Conservation (phyloP, 1,140 invertebrate species). For the Brachionus rotundiformis region DNA sequence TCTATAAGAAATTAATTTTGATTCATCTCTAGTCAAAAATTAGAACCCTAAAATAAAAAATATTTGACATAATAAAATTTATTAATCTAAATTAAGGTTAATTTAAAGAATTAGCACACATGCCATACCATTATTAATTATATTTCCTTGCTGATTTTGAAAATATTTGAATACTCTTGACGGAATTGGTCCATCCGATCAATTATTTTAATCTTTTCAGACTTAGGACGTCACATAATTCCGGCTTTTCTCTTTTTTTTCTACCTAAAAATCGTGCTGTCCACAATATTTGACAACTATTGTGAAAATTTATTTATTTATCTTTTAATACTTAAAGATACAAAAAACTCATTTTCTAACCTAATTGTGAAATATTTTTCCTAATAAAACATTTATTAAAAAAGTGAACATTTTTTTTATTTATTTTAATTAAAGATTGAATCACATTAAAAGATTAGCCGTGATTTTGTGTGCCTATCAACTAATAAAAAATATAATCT, state of each 20-base stretch:
- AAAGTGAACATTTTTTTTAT: not conserved
- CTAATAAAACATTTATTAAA: not conserved
- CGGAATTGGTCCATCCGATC: conserved; percentile 23
- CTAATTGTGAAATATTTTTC: not conserved
- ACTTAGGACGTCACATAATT: not conserved
- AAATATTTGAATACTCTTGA: conserved; percentile 14
- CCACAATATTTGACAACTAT: not conserved
- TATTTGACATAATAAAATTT: not conserved
- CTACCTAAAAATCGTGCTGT: not conserved
- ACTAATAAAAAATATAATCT: not conserved
- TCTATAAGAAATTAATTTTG: not conserved
- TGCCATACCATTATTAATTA: conserved; percentile 7
- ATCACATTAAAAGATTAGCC: not conserved
- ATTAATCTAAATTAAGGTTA: conserved; percentile 34
- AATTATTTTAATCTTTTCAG: not conserved
- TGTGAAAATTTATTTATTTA: not conserved
- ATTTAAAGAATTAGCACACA: conserved; percentile 42
- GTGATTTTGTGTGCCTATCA: not conserved
- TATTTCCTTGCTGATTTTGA: conserved; percentile 13
- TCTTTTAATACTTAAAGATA: not conserved
- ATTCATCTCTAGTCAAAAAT: not conserved
- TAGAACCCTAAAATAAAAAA: not conserved
- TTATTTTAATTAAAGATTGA: not conserved
- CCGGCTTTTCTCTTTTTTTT: not conserved
- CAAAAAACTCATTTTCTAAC: not conserved